Base-by-base conservation (phyloP, 2,888 invertebrate species). In the Apotomis turbidana region DNA sequence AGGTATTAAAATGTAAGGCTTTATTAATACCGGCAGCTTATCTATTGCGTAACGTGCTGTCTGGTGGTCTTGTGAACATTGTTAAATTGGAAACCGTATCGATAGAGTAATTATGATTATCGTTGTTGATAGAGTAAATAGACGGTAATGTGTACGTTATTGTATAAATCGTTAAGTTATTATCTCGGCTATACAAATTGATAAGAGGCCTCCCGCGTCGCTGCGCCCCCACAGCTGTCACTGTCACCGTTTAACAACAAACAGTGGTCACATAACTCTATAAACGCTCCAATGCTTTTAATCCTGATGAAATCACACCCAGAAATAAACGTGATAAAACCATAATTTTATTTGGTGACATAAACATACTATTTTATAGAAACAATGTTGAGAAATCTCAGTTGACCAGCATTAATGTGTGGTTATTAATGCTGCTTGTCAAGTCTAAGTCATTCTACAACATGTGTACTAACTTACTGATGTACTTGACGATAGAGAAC, bases 391-490 rank as follows among this genome's bases (percentile, higher is more conserved):
- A 80, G 15, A 44, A 55, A 64, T 41, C 79, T 77, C 79, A 79
- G 80, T 80, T 80, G 80, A 84, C 79, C 54, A 76, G 80, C 80
- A 74, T 67, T 71, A 58, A 80, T 49, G 77, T 80, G 80, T 81
- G 83, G 81, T 80, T 80, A 80, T 83, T 81, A 81, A 83, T 82
- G 80, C 78, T 76, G 70, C 76, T 75, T 75, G 78, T 79, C 80
- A 76, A 13, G n/a, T 55, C 27, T 52, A 44, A 75, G 74, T 72
- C 64, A 75, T 79, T 79, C 80, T 80, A 81, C 41, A 83, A 82
- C 81, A 81, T 86, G 85, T 85, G 84, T n/a, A n/a, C 75, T 77
- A 78, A 82, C 84, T 86, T 84, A 85, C 84, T 83, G 89, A 87
- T 87, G 80, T 80, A 82, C 82, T 83, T 81, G 77, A 76, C 77